These are phyloP conservation scores for Bombycilla garrulus DNA, from an alignment of 2,113 vertebrate species.

Conservation along the genomic window DNA sequence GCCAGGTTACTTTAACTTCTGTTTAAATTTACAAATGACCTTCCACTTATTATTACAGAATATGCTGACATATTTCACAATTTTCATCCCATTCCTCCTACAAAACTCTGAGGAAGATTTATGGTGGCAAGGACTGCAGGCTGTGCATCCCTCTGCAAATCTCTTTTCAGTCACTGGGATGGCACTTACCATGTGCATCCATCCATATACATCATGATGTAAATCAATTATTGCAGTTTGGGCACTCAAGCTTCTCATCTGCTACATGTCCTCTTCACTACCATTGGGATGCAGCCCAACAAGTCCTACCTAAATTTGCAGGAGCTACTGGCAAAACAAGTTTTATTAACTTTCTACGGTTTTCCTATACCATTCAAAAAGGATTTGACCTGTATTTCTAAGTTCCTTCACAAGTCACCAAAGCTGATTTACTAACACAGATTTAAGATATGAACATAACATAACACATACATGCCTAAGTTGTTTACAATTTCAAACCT, in stretches of 20 bases:
- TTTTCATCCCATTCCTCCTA: not conserved
- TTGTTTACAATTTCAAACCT: not conserved
- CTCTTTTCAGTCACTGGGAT: not conserved
- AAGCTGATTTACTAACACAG: not conserved
- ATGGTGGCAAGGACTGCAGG: slow-evolving; percentile 3
- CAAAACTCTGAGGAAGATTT: not conserved
- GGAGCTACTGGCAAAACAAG: not conserved
- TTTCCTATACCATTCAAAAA: not conserved
- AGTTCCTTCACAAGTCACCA: not conserved
- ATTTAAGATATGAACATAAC: not conserved
- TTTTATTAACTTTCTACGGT: not conserved
- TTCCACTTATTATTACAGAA: not conserved
- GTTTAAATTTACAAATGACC: not conserved
- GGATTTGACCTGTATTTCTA: not conserved
- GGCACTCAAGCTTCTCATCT: not conserved
- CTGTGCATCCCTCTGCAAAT: not conserved
- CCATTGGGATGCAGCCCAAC: not conserved
- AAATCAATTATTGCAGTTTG: not conserved
- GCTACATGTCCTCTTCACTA: not conserved
- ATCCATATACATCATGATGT: not conserved
- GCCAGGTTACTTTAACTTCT: not conserved
- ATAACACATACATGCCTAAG: not conserved
- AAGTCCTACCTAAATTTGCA: not conserved
- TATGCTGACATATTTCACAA: not conserved
- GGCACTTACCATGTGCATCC: not conserved